These are phyloP conservation scores for Siderastrea siderea DNA, from an alignment of 92 coral and sea anemone genomes.

Conservation along the genomic window DNA sequence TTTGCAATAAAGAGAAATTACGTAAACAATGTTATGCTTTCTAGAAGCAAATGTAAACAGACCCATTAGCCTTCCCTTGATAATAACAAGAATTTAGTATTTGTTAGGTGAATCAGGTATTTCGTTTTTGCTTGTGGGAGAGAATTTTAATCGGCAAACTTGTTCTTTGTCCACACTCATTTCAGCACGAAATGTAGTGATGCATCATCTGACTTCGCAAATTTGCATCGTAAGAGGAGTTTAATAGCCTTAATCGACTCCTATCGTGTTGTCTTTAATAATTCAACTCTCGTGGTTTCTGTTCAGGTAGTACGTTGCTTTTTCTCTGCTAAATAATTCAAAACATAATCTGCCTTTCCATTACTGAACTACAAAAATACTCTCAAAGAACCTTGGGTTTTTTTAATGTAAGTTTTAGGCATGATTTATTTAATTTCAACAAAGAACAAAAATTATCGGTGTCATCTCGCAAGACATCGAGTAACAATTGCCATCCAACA, in stretches of 20 bases:
- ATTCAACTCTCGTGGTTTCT: conserved; percentile 1
- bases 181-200: too few species aligned
- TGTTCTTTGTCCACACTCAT: too few species aligned
- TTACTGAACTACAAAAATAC: too few species aligned
- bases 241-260: conserved; percentile 17
- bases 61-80: neutral
- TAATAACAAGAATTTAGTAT: neutral
- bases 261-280: neutral
- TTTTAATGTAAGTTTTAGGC: too few species aligned
- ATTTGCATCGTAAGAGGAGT: neutral
- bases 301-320: neutral
- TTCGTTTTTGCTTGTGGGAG: neutral
- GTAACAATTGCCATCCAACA: too few species aligned
- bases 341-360: too few species aligned
- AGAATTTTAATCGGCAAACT: too few species aligned
- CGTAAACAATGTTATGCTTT: neutral
- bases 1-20: neutral
- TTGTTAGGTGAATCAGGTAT: neutral
- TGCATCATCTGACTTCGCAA: neutral
- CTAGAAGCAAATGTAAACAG: neutral
- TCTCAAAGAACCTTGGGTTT: too few species aligned
- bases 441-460: too few species aligned
- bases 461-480: too few species aligned
- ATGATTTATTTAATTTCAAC: too few species aligned
- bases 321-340: neutral